These are phyloP conservation scores for Ophraella communa DNA, from an alignment of 2,888 invertebrate genomes.

Conservation along the genomic window DNA sequence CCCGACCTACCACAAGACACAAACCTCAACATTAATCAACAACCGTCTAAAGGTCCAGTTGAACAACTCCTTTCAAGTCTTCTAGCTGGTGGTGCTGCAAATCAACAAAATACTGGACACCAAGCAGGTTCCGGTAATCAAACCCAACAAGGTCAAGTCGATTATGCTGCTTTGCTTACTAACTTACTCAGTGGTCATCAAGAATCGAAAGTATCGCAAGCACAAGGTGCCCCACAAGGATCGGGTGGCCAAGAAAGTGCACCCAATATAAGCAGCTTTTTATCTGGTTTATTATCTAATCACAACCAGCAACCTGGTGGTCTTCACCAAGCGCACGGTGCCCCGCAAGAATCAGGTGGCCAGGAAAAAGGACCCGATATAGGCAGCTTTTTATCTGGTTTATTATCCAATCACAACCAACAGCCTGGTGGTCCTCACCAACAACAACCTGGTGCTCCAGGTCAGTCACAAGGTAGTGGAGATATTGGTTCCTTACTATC, in stretches of 20 bases:
- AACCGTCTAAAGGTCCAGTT: constrained; percentile 27
- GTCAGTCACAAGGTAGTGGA: constrained; percentile 17
- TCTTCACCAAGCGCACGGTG: neutral
- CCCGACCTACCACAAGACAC: constrained; percentile 44
- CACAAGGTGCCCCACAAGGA: constrained; percentile 5
- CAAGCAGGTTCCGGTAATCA: constrained; percentile 13
- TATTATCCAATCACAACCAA: constrained; percentile 20
- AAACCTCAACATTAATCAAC: constrained; percentile 26
- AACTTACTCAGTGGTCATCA: constrained; percentile 27
- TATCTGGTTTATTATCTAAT: constrained; percentile 20
- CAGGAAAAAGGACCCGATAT: constrained; percentile 15
- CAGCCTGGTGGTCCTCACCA: constrained; percentile 9
- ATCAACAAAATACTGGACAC: neutral
- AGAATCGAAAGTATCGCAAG: constrained; percentile 9
- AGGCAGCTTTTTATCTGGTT: constrained; percentile 11
- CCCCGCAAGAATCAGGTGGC: constrained; percentile 8
- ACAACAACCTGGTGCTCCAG: constrained; percentile 8
- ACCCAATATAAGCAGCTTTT: constrained; percentile 12
- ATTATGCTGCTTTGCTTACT: constrained; percentile 27
- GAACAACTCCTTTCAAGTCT: constrained; percentile 35
- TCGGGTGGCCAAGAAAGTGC: constrained; percentile 11
- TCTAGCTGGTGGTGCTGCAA: constrained; percentile 27
- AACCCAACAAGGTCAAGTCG: constrained; percentile 25
- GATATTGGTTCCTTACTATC: constrained; percentile 27
- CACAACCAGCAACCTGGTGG: constrained; percentile 15